A percentile compares a stretch with the other conserved stretches of the same genome.
Conservation (phyloP, 1,140 invertebrate species). For the Antheraea mylitta region DNA sequence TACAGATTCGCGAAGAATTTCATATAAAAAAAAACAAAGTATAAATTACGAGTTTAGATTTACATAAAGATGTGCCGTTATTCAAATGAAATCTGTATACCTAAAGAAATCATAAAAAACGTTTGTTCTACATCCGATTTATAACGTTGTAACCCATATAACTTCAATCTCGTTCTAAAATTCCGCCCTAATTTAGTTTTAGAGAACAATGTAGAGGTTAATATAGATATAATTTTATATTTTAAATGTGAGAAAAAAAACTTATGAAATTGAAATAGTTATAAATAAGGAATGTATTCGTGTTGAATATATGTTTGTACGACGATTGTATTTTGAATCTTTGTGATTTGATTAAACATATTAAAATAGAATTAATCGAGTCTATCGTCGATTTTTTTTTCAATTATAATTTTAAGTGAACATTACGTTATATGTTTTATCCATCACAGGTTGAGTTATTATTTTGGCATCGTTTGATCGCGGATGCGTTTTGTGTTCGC, state of each 20-base stretch:
- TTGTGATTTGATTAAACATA: too few relatives aligned
- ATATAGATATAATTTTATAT: background rate
- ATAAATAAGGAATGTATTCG: too few relatives aligned
- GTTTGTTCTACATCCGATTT: conserved; percentile 18
- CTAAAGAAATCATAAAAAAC: conserved; percentile 4
- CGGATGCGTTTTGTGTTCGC: conserved; percentile 64
- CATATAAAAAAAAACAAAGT: background rate
- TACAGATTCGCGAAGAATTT: background rate
- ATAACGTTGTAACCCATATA: conserved; percentile 23
- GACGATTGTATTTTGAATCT: too few relatives aligned
- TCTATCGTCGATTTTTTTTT: background rate
- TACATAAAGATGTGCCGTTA: background rate
- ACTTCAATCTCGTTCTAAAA: background rate
- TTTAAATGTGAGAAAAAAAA: too few relatives aligned
- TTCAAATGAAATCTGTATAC: background rate
- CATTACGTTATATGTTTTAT: conserved; percentile 37
- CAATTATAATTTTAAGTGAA: conserved; percentile 35
- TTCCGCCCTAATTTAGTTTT: background rate
- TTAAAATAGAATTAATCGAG: too few relatives aligned
- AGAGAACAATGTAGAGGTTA: background rate
- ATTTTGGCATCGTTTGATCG: conserved; percentile 64
- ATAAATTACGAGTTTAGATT: background rate
- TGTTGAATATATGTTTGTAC: too few relatives aligned
- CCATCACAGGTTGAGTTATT: conserved; percentile 55
- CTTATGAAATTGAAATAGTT: too few relatives aligned